Percentiles rank a stretch among this genome's conserved stretches.
Conservation (phyloP, 2,113 vertebrate genomes). For the Paradoxurus hermaphroditus region DNA sequence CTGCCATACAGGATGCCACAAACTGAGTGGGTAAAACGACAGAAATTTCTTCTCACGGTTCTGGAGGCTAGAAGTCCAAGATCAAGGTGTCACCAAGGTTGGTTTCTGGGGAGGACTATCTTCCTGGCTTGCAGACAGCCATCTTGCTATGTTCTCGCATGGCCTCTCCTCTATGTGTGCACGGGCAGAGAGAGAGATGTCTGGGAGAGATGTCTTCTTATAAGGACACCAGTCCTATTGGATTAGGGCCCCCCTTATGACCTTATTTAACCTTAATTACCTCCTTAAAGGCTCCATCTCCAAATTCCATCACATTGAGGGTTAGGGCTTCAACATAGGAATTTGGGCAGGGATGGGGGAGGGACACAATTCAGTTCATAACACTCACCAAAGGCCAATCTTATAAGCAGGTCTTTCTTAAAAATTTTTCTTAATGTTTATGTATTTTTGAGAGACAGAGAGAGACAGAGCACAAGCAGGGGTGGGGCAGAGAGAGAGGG, state of each 20-base stretch:
- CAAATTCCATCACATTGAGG: background rate
- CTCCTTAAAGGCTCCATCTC: background rate
- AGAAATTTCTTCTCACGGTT: background rate
- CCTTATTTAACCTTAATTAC: background rate
- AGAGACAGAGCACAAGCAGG: too few relatives aligned
- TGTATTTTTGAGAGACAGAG: too few relatives aligned
- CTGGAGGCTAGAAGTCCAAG: background rate
- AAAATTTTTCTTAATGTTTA: too few relatives aligned
- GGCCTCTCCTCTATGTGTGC: background rate
- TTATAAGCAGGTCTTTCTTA: background rate
- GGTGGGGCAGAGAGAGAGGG: too few relatives aligned
- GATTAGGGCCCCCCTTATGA: background rate
- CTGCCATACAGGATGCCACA: background rate
- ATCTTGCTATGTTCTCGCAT: background rate
- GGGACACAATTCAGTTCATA: background rate
- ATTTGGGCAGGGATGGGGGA: background rate
- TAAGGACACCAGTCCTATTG: background rate
- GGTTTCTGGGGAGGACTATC: background rate
- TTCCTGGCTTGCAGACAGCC: background rate
- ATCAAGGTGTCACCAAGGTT: background rate
- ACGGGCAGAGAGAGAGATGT: background rate
- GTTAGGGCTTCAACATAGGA: background rate
- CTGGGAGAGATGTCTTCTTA: background rate
- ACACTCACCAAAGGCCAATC: background rate
- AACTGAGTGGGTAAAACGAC: background rate